phyloP scores from a whole-genome alignment of 2,797 vertebrate species.

The Enteromius paludinosus region DNA sequence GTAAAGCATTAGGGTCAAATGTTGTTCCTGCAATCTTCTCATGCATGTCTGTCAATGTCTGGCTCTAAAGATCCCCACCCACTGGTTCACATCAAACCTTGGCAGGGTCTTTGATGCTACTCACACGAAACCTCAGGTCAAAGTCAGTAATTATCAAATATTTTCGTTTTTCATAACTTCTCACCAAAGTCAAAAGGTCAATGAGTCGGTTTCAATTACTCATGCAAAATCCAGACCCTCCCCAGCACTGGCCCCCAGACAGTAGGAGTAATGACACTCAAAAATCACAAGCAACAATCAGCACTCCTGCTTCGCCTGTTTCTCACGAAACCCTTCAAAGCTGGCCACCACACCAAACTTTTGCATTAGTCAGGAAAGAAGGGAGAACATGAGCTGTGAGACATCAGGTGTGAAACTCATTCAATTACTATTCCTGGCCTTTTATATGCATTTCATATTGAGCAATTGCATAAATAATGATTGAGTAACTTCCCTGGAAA shows the following conservation, averaged over 20 bases:
- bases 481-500: slow-evolving; percentile 7
- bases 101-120: slow-evolving; percentile 61
- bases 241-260: slow-evolving; percentile 35
- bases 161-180: slow-evolving; percentile 67
- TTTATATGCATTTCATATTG: not conserved
- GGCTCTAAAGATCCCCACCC: slow-evolving; percentile 51
- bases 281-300: slow-evolving; percentile 45
- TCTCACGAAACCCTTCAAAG: slow-evolving; percentile 3
- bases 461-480: not conserved
- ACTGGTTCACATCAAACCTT: slow-evolving; percentile 66
- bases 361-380: not conserved
- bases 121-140: slow-evolving; percentile 62
- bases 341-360: not conserved
- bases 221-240: slow-evolving; percentile 55
- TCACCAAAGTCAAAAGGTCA: slow-evolving; percentile 67
- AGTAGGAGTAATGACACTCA: slow-evolving; percentile 44
- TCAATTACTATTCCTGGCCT: not conserved
- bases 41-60: slow-evolving; percentile 59
- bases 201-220: slow-evolving; percentile 59
- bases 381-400: not conserved
- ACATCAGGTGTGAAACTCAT: not conserved
- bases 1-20: slow-evolving; percentile 57
- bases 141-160: slow-evolving; percentile 62
- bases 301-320: slow-evolving; percentile 32
- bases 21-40: slow-evolving; percentile 56